Evolutionary conservation across 2,888 invertebrate genomes (phyloP).

Genomic region (Lacanobia wlatinum): DNA sequence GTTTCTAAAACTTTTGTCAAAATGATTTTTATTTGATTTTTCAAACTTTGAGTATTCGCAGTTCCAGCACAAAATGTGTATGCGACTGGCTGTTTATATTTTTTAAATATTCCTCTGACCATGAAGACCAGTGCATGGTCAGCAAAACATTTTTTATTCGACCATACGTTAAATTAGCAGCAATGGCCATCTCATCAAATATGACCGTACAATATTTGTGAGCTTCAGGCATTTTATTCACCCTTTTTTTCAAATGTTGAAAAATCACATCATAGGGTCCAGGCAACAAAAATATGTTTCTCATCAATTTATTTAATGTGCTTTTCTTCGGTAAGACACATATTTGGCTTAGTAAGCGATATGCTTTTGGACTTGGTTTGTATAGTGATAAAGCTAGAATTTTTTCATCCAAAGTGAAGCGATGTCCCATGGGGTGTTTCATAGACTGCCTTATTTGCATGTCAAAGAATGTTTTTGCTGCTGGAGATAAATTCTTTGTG

Average conservation of each 20-base stretch:
- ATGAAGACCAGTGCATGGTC: slow-evolving; percentile 6
- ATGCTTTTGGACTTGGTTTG: slow-evolving; percentile 11
- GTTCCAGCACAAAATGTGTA: slow-evolving; percentile 16
- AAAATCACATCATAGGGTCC: slow-evolving; percentile 3
- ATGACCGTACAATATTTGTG: slow-evolving; percentile 5
- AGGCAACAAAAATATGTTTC: slow-evolving; percentile 9
- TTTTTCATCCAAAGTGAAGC: slow-evolving; percentile 17
- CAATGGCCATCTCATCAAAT: slow-evolving; percentile 20
- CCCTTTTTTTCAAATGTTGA: slow-evolving; percentile 9
- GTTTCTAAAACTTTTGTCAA: slow-evolving; percentile 10
- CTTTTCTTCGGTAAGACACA: slow-evolving; percentile 5
- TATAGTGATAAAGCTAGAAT: slow-evolving; percentile 4
- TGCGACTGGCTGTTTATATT: slow-evolving; percentile 26
- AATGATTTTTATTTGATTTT: slow-evolving; percentile 10
- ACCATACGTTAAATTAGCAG: slow-evolving; percentile 3
- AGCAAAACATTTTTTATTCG: slow-evolving; percentile 4
- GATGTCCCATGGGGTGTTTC: slow-evolving; percentile 1
- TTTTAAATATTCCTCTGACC: slow-evolving; percentile 17
- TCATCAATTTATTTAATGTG: slow-evolving; percentile 6
- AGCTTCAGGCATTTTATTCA: slow-evolving; percentile 2
- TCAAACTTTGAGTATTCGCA: slow-evolving; percentile 1
- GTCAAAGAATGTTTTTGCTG: slow-evolving; percentile 12
- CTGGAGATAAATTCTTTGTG: slow-evolving; percentile 6
- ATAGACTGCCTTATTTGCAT: slow-evolving; percentile 6
- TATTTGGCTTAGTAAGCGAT: slow-evolving; percentile 9